Conservation (phyloP, 2,113 vertebrate species). For the Apteryx owenii region DNA sequence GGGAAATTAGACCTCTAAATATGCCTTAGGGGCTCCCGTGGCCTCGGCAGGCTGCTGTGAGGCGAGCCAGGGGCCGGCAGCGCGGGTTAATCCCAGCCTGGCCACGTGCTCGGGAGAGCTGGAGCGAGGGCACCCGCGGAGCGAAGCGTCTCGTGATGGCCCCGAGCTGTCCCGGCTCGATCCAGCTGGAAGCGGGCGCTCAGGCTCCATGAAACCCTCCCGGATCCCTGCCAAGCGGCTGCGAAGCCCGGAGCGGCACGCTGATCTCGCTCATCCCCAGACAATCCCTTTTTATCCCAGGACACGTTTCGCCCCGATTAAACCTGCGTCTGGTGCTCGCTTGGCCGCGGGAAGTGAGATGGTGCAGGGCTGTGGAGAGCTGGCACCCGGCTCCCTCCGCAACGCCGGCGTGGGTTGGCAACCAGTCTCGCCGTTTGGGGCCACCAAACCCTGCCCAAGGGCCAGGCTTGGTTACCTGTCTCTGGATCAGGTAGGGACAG, state of each 20-base stretch:
- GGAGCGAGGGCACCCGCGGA: background rate
- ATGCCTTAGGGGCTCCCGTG: too few relatives aligned
- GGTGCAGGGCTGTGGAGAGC: background rate
- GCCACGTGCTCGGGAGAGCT: fast-evolving
- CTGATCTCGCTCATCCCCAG: fast-evolving
- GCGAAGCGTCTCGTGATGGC: fast-evolving
- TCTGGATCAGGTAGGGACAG: background rate
- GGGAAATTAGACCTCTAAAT: background rate
- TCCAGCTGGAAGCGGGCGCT: background rate
- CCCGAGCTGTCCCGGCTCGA: background rate
- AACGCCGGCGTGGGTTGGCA: fast-evolving
- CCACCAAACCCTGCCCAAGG: background rate
- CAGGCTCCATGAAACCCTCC: background rate
- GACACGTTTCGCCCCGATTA: fast-evolving
- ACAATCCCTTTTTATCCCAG: background rate
- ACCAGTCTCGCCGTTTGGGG: fast-evolving
- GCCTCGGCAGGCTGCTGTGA: background rate
- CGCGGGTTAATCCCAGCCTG: fast-evolving
- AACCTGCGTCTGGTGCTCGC: fast-evolving
- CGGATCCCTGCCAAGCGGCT: background rate
- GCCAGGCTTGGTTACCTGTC: fast-evolving
- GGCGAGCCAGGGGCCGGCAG: too few relatives aligned
- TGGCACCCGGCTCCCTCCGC: fast-evolving
- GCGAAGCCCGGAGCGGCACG: fast-evolving
- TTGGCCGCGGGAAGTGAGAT: fast-evolving